These are phyloP conservation scores for Pristionchus fissidentatus DNA, from an alignment of 2,888 invertebrate species.

Conservation along the genomic window DNA sequence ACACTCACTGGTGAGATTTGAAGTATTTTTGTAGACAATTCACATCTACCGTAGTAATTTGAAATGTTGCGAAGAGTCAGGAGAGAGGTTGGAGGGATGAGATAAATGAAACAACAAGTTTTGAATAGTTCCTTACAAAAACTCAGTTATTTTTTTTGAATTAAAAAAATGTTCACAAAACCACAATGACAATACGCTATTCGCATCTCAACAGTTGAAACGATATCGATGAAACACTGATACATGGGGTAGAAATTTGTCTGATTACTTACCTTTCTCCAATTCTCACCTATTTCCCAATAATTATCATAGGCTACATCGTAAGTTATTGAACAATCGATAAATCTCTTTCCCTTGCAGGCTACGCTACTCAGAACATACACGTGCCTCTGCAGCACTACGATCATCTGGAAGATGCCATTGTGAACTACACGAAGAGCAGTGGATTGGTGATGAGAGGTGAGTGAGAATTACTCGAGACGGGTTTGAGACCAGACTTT, in stretches of 20 bases:
- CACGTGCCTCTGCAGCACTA: conserved; percentile 57
- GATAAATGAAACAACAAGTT: not conserved
- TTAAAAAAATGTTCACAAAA: too few species aligned
- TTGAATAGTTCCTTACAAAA: too few species aligned
- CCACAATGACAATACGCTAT: too few species aligned
- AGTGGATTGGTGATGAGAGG: conserved; percentile 57
- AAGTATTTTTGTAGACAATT: not conserved
- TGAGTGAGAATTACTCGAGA: conserved; percentile 10
- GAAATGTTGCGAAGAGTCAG: too few species aligned
- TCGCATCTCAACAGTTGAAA: too few species aligned
- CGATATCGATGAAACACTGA: too few species aligned
- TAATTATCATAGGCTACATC: not conserved
- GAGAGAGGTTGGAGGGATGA: not conserved
- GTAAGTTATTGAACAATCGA: not conserved
- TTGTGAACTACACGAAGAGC: conserved; percentile 57
- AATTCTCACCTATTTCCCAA: too few species aligned
- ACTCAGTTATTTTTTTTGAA: too few species aligned
- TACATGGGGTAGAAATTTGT: too few species aligned
- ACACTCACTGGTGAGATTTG: conserved; percentile 61
- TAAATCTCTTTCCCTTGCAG: conserved; percentile 32
- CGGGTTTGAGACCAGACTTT: too few species aligned
- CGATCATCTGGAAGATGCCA: conserved; percentile 57
- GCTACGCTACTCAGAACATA: conserved; percentile 61
- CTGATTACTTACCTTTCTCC: too few species aligned
- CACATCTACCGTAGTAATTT: not conserved